Percentiles rank a stretch among this genome's conserved stretches.
Conservation (phyloP, 2,113 vertebrate species). For the Cinclus cinclus region DNA sequence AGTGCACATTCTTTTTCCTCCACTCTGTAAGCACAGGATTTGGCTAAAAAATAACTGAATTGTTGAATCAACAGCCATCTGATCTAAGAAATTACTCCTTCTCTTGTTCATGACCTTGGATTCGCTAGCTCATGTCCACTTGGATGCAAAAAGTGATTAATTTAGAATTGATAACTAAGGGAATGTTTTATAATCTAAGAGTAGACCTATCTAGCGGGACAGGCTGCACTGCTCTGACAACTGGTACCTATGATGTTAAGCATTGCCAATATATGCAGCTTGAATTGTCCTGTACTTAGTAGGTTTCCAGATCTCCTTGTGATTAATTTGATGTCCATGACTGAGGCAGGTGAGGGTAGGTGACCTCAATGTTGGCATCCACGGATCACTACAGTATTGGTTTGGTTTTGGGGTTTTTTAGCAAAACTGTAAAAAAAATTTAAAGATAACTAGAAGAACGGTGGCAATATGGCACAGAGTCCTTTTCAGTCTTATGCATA, state of each 20-base stretch:
- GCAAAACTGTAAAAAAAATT: background rate
- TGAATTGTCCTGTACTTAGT: background rate
- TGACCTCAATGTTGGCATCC: accelerated
- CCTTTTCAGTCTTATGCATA: background rate
- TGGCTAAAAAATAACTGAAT: background rate
- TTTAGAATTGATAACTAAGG: background rate
- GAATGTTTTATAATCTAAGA: background rate
- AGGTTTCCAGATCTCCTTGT: background rate
- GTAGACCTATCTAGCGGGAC: background rate
- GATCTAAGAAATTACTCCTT: background rate
- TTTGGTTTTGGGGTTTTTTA: background rate
- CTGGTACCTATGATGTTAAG: accelerated
- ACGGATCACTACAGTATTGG: accelerated
- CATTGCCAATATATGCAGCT: accelerated
- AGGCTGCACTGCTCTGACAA: background rate
- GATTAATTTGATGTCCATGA: background rate
- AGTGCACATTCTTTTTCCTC: background rate
- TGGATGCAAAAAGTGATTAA: background rate
- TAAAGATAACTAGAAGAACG: background rate
- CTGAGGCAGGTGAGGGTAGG: background rate
- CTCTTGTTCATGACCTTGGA: background rate
- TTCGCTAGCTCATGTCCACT: background rate
- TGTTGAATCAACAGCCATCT: accelerated
- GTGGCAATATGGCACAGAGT: background rate
- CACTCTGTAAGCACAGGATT: background rate